Evolutionary conservation across 2,888 invertebrate genomes (phyloP).

Genomic region (Drosophila imparisetae): DNA sequence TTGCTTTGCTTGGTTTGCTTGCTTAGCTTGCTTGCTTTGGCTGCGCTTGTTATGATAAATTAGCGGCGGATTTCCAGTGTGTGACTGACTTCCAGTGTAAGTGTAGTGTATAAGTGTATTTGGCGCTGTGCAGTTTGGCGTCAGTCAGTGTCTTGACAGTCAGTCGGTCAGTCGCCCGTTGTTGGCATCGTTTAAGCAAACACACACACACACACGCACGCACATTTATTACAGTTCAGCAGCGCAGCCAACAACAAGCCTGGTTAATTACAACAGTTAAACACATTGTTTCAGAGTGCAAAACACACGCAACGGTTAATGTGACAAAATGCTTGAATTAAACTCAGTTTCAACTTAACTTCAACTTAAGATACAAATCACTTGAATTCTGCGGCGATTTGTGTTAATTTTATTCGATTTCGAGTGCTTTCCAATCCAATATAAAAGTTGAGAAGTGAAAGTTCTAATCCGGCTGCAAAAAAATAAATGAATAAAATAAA

Average conservation of each 20-base stretch:
- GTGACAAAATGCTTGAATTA: slow-evolving; percentile 24
- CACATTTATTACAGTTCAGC: not conserved
- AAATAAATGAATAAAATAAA: not conserved
- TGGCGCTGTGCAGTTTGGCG: slow-evolving; percentile 27
- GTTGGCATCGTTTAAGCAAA: slow-evolving; percentile 37
- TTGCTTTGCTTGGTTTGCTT: not conserved
- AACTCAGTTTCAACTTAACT: not conserved
- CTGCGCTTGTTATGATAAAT: not conserved
- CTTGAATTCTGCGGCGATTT: not conserved
- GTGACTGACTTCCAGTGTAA: not conserved
- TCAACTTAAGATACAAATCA: slow-evolving; percentile 4
- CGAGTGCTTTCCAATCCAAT: slow-evolving; percentile 45
- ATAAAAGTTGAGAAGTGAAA: slow-evolving; percentile 59
- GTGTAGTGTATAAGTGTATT: slow-evolving; percentile 37
- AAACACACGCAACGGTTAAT: slow-evolving; percentile 30
- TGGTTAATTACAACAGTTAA: slow-evolving; percentile 46
- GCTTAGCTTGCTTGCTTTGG: not conserved
- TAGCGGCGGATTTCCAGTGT: slow-evolving; percentile 19
- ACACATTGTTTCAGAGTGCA: slow-evolving; percentile 40
- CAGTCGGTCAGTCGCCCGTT: slow-evolving; percentile 27
- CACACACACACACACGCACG: not conserved
- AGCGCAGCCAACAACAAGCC: not conserved
- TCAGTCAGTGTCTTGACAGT: slow-evolving; percentile 66
- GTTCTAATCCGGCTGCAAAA: slow-evolving; percentile 72
- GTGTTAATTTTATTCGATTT: not conserved